A percentile compares a stretch with the other conserved stretches of the same genome.
Conservation (phyloP, 2,888 invertebrate species). For the Ellobium chinense region DNA sequence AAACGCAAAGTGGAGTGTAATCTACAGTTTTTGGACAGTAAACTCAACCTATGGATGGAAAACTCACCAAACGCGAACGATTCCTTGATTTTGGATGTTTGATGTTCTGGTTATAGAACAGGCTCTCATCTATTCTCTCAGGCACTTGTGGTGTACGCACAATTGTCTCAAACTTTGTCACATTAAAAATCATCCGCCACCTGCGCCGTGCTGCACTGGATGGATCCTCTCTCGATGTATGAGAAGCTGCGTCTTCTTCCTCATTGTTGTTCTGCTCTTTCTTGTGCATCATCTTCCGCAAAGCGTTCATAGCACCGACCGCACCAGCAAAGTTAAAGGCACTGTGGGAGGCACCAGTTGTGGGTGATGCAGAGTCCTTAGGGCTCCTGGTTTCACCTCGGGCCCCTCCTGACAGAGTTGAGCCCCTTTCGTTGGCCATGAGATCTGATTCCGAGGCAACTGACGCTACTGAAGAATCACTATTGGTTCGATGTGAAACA, state of each 20-base stretch:
- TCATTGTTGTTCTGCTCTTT: slow-evolving; percentile 42
- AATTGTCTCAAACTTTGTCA: slow-evolving; percentile 66
- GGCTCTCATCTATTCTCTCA: slow-evolving; percentile 49
- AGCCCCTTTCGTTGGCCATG: slow-evolving; percentile 11
- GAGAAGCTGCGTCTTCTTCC: slow-evolving; percentile 24
- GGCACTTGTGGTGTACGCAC: slow-evolving; percentile 50
- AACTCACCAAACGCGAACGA: slow-evolving; percentile 31
- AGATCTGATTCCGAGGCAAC: slow-evolving; percentile 36
- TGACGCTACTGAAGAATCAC: slow-evolving; percentile 39
- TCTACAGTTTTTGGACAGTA: too few species aligned
- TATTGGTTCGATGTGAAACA: not conserved
- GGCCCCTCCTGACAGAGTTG: not conserved
- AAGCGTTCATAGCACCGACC: slow-evolving; percentile 47
- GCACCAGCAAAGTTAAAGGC: slow-evolving; percentile 10
- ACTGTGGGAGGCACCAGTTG: not conserved
- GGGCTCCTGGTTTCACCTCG: not conserved
- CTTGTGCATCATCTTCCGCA: slow-evolving; percentile 35
- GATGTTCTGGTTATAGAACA: slow-evolving; percentile 52
- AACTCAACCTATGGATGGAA: too few species aligned
- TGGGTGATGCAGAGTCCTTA: not conserved
- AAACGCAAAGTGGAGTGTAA: too few species aligned
- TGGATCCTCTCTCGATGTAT: not conserved
- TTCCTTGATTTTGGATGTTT: slow-evolving; percentile 40
- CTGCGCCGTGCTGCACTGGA: slow-evolving; percentile 50
- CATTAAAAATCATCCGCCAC: slow-evolving; percentile 70